Evolutionary conservation across 1,140 invertebrate genomes (phyloP).

Genomic region (Caenorhabditis remanei): DNA sequence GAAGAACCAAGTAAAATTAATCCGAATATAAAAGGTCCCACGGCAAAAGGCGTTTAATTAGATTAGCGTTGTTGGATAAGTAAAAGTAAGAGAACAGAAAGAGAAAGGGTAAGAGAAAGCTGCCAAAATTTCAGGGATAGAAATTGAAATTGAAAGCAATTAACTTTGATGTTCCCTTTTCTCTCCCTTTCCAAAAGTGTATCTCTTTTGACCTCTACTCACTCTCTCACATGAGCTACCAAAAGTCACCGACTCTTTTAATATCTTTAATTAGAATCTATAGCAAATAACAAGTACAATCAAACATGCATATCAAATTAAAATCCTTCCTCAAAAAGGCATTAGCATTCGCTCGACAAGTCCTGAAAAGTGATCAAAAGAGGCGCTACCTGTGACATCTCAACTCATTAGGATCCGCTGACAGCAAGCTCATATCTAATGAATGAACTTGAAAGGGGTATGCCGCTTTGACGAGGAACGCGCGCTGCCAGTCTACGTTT

Average conservation of each 20-base stretch:
- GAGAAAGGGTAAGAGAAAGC: not conserved
- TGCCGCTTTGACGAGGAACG: slow-evolving; percentile 9
- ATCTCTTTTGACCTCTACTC: not conserved
- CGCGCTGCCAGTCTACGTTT: not conserved
- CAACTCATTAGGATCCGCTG: slow-evolving; percentile 54
- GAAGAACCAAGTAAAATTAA: slow-evolving; percentile 6
- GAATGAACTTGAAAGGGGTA: slow-evolving; percentile 47
- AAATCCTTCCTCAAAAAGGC: not conserved
- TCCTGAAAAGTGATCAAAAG: slow-evolving; percentile 43
- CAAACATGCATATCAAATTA: not conserved
- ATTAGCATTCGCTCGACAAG: slow-evolving; percentile 9
- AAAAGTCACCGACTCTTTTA: slow-evolving; percentile 34
- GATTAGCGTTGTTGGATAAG: not conserved
- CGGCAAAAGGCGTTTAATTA: slow-evolving; percentile 46
- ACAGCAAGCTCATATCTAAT: slow-evolving; percentile 55
- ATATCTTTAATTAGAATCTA: slow-evolving; percentile 41
- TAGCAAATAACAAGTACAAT: not conserved
- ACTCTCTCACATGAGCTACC: not conserved
- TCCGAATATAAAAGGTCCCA: slow-evolving; percentile 39
- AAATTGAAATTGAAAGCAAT: slow-evolving; percentile 47
- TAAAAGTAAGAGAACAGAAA: not conserved
- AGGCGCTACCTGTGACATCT: slow-evolving; percentile 52
- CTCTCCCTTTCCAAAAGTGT: not conserved
- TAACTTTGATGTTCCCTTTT: slow-evolving; percentile 39
- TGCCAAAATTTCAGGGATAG: slow-evolving; percentile 38